phyloP scores from a whole-genome alignment of 2,113 vertebrate species.

The Stegostoma tigrinum region DNA sequence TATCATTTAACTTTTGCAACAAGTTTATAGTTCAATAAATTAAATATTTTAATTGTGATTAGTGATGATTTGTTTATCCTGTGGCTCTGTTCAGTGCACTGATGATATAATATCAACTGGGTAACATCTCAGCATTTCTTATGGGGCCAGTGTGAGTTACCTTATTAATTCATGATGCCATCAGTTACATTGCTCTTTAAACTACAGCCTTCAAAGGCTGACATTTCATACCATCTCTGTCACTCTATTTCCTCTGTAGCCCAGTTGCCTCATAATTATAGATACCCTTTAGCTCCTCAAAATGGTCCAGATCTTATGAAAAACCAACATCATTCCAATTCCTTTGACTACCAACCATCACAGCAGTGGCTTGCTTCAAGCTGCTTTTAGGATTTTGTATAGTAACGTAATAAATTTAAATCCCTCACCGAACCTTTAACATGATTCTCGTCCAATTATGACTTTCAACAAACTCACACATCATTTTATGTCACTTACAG shows the following conservation, averaged over 20 bases:
- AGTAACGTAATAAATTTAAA: not conserved
- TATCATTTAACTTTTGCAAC: not conserved
- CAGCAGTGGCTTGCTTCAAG: not conserved
- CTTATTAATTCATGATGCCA: slow-evolving; percentile 17
- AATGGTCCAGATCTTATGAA: slow-evolving; percentile 21
- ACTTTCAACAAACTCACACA: not conserved
- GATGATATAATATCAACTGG: not conserved
- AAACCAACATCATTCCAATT: not conserved
- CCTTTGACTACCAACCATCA: not conserved
- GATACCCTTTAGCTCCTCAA: not conserved
- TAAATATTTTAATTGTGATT: not conserved
- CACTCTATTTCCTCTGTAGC: not conserved
- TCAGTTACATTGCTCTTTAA: slow-evolving; percentile 14
- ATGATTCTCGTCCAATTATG: not conserved
- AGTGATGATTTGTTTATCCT: not conserved
- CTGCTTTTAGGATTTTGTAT: not conserved
- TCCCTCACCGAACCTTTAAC: not conserved
- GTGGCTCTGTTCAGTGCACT: not conserved
- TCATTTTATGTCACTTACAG: not conserved
- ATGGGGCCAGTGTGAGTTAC: not conserved
- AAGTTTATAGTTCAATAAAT: not conserved
- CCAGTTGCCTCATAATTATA: not conserved
- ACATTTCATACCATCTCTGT: not conserved
- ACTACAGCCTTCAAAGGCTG: not conserved
- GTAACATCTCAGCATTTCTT: slow-evolving; percentile 21